A percentile compares a stretch with the other conserved stretches of the same genome.
phyloP scores from a whole-genome alignment of 2,113 vertebrate species.

The Natator depressus region DNA sequence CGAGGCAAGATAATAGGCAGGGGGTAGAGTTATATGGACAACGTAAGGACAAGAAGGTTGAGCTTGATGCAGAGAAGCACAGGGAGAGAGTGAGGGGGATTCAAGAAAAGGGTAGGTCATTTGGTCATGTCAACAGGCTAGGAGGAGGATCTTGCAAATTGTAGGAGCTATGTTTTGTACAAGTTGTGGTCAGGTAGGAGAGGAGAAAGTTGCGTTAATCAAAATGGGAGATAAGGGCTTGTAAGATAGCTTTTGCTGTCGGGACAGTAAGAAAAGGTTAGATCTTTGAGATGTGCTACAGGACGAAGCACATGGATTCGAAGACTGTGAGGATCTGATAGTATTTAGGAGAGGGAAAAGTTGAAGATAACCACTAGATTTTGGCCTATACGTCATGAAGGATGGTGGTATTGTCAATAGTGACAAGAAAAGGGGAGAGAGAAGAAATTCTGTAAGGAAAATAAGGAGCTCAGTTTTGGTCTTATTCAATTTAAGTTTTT shows the following conservation, averaged over 20 bases:
- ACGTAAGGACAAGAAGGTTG: neutral
- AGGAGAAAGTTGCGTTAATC: neutral
- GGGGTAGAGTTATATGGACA: too few species aligned
- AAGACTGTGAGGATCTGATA: neutral
- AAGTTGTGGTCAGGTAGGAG: neutral
- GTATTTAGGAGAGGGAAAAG: neutral
- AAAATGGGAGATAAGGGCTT: neutral
- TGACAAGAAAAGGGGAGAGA: neutral
- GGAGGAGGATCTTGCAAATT: too few species aligned
- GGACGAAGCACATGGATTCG: neutral
- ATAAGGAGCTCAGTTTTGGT: neutral
- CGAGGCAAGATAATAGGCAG: too few species aligned
- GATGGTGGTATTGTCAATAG: neutral
- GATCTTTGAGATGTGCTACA: neutral
- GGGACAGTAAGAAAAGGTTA: neutral
- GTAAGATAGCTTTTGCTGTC: neutral
- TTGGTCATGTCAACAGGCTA: too few species aligned
- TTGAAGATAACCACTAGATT: neutral
- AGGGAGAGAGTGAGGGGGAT: neutral
- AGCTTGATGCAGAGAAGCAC: neutral
- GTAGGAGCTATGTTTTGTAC: too few species aligned
- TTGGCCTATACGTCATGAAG: neutral
- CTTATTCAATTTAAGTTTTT: neutral
- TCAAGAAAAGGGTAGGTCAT: too few species aligned
- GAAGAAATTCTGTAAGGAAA: neutral